Evolutionary conservation across 92 coral and sea anemone genomes (phyloP).

Genomic region (Phymanthus crucifer): DNA sequence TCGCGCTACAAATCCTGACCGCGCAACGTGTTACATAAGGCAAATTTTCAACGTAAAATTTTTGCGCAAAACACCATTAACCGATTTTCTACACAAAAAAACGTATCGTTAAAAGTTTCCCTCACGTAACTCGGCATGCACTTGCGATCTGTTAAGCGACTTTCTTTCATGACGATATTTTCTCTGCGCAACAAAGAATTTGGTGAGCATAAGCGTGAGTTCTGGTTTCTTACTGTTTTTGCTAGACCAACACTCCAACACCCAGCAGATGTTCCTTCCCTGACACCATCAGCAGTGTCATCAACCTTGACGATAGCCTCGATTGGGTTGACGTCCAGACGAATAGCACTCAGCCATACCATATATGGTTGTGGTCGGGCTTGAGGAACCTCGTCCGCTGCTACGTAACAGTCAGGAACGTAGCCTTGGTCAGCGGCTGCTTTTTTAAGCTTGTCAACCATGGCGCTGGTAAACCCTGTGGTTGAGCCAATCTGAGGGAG

Average conservation of each 20-base stretch:
- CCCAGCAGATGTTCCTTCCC: constrained; percentile 97
- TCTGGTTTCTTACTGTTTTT: constrained; percentile 77
- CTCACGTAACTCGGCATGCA: too few species aligned
- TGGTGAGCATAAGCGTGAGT: too few species aligned
- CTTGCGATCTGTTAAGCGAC: too few species aligned
- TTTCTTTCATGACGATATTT: too few species aligned
- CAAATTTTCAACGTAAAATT: too few species aligned
- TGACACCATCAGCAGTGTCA: constrained; percentile 95
- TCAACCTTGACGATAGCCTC: constrained; percentile 96
- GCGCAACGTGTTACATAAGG: too few species aligned
- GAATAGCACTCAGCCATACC: constrained; percentile 97
- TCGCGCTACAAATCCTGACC: too few species aligned
- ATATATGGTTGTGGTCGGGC: constrained; percentile 98
- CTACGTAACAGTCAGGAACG: constrained; percentile 92
- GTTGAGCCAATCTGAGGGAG: constrained; percentile 82
- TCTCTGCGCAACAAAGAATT: too few species aligned
- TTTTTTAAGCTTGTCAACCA: constrained; percentile 79
- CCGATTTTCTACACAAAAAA: too few species aligned
- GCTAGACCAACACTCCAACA: constrained; percentile 99
- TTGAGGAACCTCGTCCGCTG: constrained; percentile 99
- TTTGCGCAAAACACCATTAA: too few species aligned
- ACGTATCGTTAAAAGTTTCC: too few species aligned
- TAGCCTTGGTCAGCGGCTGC: constrained; percentile 89
- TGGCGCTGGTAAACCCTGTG: constrained; percentile 90
- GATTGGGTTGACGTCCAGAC: constrained; percentile 86